Base-by-base conservation (phyloP, 2,888 invertebrate genomes). In the Nomada lathburiana region DNA sequence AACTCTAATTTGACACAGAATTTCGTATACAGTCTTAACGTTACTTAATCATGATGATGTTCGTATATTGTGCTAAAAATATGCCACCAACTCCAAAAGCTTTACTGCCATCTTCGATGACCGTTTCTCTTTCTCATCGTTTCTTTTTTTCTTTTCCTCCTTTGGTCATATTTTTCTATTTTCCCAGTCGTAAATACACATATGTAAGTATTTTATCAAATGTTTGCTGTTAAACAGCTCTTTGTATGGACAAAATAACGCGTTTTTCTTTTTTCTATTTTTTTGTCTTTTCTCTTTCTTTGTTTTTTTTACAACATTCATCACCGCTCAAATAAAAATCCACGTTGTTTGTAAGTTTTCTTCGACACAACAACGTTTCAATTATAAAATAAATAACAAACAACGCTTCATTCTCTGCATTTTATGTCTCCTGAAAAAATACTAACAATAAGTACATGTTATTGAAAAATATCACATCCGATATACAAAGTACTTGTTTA, bases 21-120 rank as follows among this genome's bases (percentile, higher is more conserved):
- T 90, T 88, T 89, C 89, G 85, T 91, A 91, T 89, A 91, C 92
- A 92, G 92, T 92, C 92, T 92, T 90, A 87, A 90, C 71, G 83
- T 83, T 83, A 86, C 82, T 89, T 88, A 80, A 90, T 86, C 83
- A 84, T 89, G 85, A 90, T 90, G 83, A 88, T 85, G 82, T 88
- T 85, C 70, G 80, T 73, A 42, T 87, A 86, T 86, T 84, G 84
- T 86, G 89, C 88, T 90, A 87, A 89, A 88, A 91, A 88, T 89
- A 88, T 89, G 85, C 85, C 80, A 75, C 76, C 63, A 78, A 72
- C 89, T 85, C 85, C 83, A 83, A 88, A 83, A 87, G 60, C 77
- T 73, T 53, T 65, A 57, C 68, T 65, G 53, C 29, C 57, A 77
- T 68, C 62, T 26, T 75, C n/a, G 29, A 79, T 70, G 57, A 67